Evolutionary conservation across 1,140 invertebrate species (phyloP), one percentile per base, ranked within the genome.

Genomic region (Megathymus violae): DNA sequence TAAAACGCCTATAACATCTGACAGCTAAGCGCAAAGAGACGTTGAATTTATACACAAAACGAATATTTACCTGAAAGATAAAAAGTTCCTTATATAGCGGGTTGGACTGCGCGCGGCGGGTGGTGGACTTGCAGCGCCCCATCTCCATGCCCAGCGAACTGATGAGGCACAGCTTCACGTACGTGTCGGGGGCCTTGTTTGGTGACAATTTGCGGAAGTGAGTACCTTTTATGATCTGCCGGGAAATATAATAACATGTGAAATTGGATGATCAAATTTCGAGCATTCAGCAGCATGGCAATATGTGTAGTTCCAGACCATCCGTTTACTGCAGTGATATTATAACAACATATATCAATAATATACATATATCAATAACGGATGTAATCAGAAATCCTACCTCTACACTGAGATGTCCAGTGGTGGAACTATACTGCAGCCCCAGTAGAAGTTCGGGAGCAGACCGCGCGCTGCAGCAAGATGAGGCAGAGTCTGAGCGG

Each of bases 11-110:
- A n/a, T n/a, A n/a, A n/a, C n/a, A n/a, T n/a, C n/a, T n/a, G n/a
- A n/a, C n/a, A n/a, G n/a, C n/a, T n/a, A n/a, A n/a, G n/a, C n/a
- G n/a, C n/a, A n/a, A n/a, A n/a, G n/a, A n/a, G n/a, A n/a, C n/a
- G n/a, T n/a, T n/a, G n/a, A n/a, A n/a, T n/a, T n/a, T n/a, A n/a
- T n/a, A n/a, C n/a, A n/a, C n/a, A n/a, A 54, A n/a, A 15, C 11
- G 13, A 51, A 25, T 9, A 36, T n/a, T n/a, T 91, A 96, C 96
- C 93, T 98, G 97, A 92, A 98, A 99, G 88, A 98, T 95, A 88
- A 99, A 99, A 0, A 97, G 97, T 91, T 99, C 97, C 85, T 98
- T 98, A 82, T 98, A 99, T 5, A 98, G 93, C 36, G 97, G 97
- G 93, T 98, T 98, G 15, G 97, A 97, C 88, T 98, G 97, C 11